Evolutionary conservation across 2,113 vertebrate species (phyloP), one percentile per base, ranked within the genome.

Genomic region (Collichthys lucidus): DNA sequence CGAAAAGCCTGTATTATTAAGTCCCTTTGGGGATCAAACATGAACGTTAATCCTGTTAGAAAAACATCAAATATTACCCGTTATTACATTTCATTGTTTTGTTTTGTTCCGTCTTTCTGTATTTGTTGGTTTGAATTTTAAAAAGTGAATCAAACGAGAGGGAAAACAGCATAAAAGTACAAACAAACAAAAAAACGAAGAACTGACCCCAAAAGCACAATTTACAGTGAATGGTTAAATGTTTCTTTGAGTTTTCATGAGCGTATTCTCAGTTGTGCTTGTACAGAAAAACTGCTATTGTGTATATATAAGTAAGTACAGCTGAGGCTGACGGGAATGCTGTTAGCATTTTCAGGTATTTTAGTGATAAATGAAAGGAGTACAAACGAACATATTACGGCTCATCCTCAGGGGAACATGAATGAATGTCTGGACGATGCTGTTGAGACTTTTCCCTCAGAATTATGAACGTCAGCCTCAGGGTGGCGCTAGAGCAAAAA

Each of bases 61-160:
- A 74, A 74, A 47, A 78, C 59, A 31, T 56, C 56, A 75, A 14
- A 56, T 55, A 11, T 9, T 12, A n/a, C 46, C 20, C 42, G 19
- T 55, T 59, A 14, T 61, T 19, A n/a, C 53, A 15, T 22, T 64
- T 35, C 6, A 6, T 35, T 50, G 16, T 40, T 19, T 17, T 1
- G 17, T 15, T 66, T 5, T 4, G 7, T 46, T 63, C 22, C 46
- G 16, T 50, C 19, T 10, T 20, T 19, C 50, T 29, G 19, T 11
- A 11, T 31, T 50, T 19, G 11, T 63, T 2, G 19, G 9, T 24
- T 46, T 53, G 9, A 1, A 22, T 17, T 56, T 22, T 11, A 6
- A 42, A 40, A 24, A 42, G 14, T 4, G 4, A 17, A 50, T 9
- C 56, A 24, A 14, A 46, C 16, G 6, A 16, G 44, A 57, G 4